Evolutionary conservation across 2,113 vertebrate genomes (phyloP).

Genomic region (Collichthys lucidus): DNA sequence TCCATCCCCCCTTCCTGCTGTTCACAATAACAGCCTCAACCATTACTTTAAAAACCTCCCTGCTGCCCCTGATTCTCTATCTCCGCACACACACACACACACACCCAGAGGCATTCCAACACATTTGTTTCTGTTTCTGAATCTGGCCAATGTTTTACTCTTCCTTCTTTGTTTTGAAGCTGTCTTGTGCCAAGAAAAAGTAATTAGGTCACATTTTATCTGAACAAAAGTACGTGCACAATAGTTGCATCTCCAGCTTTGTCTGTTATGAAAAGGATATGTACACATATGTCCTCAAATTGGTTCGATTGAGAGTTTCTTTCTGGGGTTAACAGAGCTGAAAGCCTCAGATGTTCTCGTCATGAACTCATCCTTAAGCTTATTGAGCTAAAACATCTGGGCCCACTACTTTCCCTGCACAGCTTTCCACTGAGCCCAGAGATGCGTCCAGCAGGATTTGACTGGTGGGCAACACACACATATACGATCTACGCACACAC

Average conservation of each 20-base stretch:
- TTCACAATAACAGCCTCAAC: constrained; percentile 39
- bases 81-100: not conserved
- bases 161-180: constrained; percentile 26
- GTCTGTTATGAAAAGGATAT: constrained; percentile 26
- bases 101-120: constrained; percentile 38
- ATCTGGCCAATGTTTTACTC: constrained; percentile 48
- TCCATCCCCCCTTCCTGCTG: constrained; percentile 7
- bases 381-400: constrained; percentile 76
- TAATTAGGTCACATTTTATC: constrained; percentile 60
- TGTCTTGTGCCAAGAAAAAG: constrained; percentile 19
- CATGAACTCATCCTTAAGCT: constrained; percentile 72
- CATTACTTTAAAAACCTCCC: constrained; percentile 21
- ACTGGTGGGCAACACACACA: constrained; percentile 31
- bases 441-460: constrained; percentile 51
- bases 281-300: constrained; percentile 42
- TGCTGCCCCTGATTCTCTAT: not conserved
- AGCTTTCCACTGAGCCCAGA: constrained; percentile 55
- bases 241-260: constrained; percentile 31
- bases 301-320: constrained; percentile 60
- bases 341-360: constrained; percentile 70
- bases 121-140: constrained; percentile 56
- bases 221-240: constrained; percentile 41
- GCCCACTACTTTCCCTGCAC: constrained; percentile 45
- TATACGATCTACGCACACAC: constrained; percentile 26
- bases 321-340: constrained; percentile 49